These are phyloP conservation scores for Xenopus petersii DNA, from an alignment of 2,797 vertebrate species.

Conservation along the genomic window DNA sequence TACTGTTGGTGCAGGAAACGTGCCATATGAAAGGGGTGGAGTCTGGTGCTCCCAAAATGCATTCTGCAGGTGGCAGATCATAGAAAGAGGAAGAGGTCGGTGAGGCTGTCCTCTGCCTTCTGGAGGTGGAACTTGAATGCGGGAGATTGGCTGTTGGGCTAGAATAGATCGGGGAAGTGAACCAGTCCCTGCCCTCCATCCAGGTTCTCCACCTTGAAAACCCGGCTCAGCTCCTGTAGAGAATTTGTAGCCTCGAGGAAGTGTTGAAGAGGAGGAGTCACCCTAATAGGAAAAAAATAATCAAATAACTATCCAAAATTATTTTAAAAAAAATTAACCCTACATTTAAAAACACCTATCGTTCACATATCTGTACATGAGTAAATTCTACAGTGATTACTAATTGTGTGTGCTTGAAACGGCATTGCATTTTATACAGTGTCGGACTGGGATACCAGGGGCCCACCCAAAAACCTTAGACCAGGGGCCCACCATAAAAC, in stretches of 20 bases:
- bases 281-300: conserved; percentile 35
- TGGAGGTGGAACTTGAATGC: conserved; percentile 79
- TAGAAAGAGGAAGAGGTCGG: conserved; percentile 81
- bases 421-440: no score
- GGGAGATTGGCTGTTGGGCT: conserved; percentile 71
- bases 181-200: conserved; percentile 59
- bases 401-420: no score
- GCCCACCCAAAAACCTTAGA: no score
- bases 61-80: conserved; percentile 87
- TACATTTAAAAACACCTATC: no score
- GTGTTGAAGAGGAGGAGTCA: conserved; percentile 42
- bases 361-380: no score
- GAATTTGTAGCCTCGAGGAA: conserved; percentile 66
- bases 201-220: conserved; percentile 44
- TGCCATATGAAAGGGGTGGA: conserved; percentile 20
- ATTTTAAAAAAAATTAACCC: no score
- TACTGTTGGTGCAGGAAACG: neutral
- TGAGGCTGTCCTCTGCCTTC: conserved; percentile 61
- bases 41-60: conserved; percentile 66
- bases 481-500: no score
- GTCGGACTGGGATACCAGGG: no score
- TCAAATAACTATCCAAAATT: no score
- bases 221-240: conserved; percentile 57
- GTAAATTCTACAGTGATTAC: no score
- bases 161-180: conserved; percentile 59